Conservation (phyloP, 1,140 invertebrate species). For the Eciton burchellii region DNA sequence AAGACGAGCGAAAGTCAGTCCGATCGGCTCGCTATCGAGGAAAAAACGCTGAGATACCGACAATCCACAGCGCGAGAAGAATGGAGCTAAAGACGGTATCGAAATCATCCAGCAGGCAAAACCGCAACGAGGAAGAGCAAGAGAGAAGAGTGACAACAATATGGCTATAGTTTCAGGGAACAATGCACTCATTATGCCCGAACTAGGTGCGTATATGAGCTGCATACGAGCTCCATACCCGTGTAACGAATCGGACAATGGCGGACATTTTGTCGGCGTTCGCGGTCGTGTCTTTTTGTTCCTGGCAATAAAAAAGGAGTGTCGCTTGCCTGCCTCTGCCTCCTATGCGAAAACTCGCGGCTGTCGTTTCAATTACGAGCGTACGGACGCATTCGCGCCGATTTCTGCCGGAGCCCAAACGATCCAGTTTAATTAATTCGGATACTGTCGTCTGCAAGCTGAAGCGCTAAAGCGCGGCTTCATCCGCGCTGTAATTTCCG, state of each 20-base stretch:
- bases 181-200: slow-evolving; percentile 83
- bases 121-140: slow-evolving; percentile 4
- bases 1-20: background rate
- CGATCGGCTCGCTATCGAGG: slow-evolving; percentile 14
- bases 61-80: slow-evolving; percentile 23
- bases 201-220: slow-evolving; percentile 76
- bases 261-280: slow-evolving; percentile 73
- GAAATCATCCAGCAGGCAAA: slow-evolving; percentile 11
- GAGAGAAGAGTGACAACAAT: slow-evolving; percentile 80
- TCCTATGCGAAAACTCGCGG: slow-evolving; percentile 24
- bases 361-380: slow-evolving; percentile 48
- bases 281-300: slow-evolving; percentile 70
- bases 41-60: slow-evolving; percentile 24
- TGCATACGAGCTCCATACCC: slow-evolving; percentile 58
- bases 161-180: slow-evolving; percentile 83
- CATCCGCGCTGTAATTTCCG: slow-evolving; percentile 32
- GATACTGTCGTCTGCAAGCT: background rate
- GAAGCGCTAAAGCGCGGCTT: background rate
- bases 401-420: background rate
- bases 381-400: background rate
- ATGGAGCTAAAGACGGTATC: slow-evolving; percentile 36
- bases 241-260: slow-evolving; percentile 71
- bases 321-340: too few relatives aligned
- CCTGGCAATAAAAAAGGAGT: slow-evolving; percentile 73
- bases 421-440: slow-evolving; percentile 51